Evolutionary conservation across 2,113 vertebrate species (phyloP), one percentile per base, ranked within the genome.

Genomic region (Phasianus colchicus): DNA sequence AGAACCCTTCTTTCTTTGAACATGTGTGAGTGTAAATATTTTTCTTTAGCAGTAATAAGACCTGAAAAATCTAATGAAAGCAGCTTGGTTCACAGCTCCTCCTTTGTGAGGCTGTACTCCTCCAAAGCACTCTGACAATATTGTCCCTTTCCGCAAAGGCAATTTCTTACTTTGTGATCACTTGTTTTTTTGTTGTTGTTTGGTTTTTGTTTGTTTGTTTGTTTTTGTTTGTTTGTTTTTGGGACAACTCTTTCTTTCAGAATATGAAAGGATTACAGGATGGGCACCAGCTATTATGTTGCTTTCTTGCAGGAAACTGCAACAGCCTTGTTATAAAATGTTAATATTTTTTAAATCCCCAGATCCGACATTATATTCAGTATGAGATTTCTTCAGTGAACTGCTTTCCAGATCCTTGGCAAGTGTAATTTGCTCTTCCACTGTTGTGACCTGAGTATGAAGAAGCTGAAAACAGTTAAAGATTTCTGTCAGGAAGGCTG

Each of bases 341-440:
- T 2, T 63, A 63, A 3, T 40, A n/a, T n/a, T 3, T 48, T 2
- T 32, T 69, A 47, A 13, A 0, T 2, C 5, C 7, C 2, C 12
- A 57, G 6, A 8, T 85, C 50, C 85, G 36, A 45, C 12, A 17
- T 25, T 58, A 10, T 58, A 10, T 36, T 63, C 22, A 25, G 9
- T 63, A 38, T 15, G 25, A 54, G 11, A 52, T 54, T 92, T 85
- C 12, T 22, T 80, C 43, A 38, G 66, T 11, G 2, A 83, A 47
- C 10, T 2, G 2, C 61, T 80, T 88, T 80, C 10, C 64, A 80
- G 5, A 58, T 40, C 13, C 4, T 80, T 74, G 25, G 4, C 9
- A 86, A 65, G 47, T 10, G 1, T 69, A 6, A 27, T 70, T 38
- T 72, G 69, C 6, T 89, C 6, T 10, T 75, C 24, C 79, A 73